Conservation (phyloP, 1,140 invertebrate genomes). For the Dysdera silvatica region DNA sequence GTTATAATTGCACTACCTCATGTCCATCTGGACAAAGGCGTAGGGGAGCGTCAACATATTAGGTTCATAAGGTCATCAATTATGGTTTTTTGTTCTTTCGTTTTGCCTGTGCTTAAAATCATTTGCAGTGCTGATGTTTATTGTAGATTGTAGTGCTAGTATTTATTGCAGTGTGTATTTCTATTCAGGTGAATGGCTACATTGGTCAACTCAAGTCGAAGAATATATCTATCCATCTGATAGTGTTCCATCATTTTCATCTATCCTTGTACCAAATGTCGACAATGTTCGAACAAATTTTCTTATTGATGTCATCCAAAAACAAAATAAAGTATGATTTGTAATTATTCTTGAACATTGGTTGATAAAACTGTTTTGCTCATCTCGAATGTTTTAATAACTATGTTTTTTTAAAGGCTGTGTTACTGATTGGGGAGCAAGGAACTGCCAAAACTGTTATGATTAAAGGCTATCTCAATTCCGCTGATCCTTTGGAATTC, state of each 20-base stretch:
- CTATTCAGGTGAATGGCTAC: conserved; percentile 68
- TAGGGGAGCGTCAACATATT: too few relatives aligned
- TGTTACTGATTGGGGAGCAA: conserved; percentile 84
- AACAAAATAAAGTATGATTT: conserved; percentile 60
- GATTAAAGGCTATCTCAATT: conserved; percentile 90
- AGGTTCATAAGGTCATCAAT: too few relatives aligned
- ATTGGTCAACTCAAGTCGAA: conserved; percentile 74
- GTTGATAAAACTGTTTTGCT: too few relatives aligned
- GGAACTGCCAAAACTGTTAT: conserved; percentile 94
- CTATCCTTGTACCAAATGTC: conserved; percentile 87
- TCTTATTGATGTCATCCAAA: conserved; percentile 76
- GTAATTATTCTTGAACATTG: not conserved
- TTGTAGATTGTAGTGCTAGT: too few relatives aligned
- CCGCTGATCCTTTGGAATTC: conserved; percentile 77
- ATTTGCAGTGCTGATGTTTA: too few relatives aligned
- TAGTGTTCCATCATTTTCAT: conserved; percentile 75
- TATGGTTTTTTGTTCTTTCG: too few relatives aligned
- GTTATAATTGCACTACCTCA: too few relatives aligned
- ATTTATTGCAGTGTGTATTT: too few relatives aligned
- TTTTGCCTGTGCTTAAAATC: too few relatives aligned
- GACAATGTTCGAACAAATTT: conserved; percentile 91
- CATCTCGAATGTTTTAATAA: not conserved
- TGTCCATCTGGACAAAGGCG: too few relatives aligned
- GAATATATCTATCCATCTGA: conserved; percentile 79
- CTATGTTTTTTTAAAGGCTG: conserved; percentile 46